Base-by-base conservation (phyloP, 1,140 invertebrate genomes). In the Calliphora vicina region DNA sequence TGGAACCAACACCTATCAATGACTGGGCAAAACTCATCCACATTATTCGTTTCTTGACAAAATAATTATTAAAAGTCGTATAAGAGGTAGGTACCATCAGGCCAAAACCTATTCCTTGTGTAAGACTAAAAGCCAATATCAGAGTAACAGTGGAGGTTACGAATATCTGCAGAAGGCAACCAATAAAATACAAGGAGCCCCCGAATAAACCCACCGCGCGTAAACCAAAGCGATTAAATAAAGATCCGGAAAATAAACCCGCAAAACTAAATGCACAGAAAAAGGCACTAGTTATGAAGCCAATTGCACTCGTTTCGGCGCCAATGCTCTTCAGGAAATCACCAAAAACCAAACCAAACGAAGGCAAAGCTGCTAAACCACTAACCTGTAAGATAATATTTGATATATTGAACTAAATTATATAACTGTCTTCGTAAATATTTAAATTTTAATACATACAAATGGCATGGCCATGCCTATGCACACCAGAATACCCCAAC, bases 261-360 rank as follows among this genome's bases (percentile, higher is more conserved):
- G 93, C 91, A 84, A 93, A 93, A 71, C 93, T 93, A 23, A 93
- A 87, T 0, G 93, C 90, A 81, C 92, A 93, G 86, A 93, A 93
- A 84, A 93, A 93, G 13, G 93, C 91, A 9, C 92, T 93, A 72
- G 92, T 93, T 0, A 93, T 92, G 15, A 94, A 86, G 1, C 93
- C 93, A 10, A 93, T 91, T 0, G 92, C 93, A 83, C 92, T 93
- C 0, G 92, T 93, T 84, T 92, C 93, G 10, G 93, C 93, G 0
- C 92, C 92, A 61, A 94, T 90, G 12, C 90, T 91, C 67, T 91
- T 86, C 20, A 95, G 93, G 84, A 94, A 94, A 82, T 93, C 92
- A 73, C 93, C 93, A 83, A 93, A 95, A 23, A 95, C 87, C 29
- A 95, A 91, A 2, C 93, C 94, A 83, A 95, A 95, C 8, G 93